phyloP scores from a whole-genome alignment of 2,888 invertebrate species.

The Busseola fusca region DNA sequence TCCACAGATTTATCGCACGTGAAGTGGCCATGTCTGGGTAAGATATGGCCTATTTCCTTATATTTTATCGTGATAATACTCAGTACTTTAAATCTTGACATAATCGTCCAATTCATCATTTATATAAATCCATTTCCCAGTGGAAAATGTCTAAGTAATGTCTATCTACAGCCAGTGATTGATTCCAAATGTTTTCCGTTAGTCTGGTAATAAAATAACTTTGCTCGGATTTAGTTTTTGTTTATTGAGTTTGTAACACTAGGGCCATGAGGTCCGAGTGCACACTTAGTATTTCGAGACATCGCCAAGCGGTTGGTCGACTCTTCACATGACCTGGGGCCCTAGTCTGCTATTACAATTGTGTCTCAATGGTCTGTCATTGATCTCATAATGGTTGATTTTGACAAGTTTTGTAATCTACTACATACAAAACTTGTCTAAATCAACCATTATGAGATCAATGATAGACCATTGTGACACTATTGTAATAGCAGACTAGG shows the following conservation, averaged over 20 bases:
- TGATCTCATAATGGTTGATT: too few species aligned
- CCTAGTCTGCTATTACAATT: too few species aligned
- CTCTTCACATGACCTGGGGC: too few species aligned
- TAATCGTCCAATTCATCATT: slow-evolving; percentile 24
- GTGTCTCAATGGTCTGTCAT: too few species aligned
- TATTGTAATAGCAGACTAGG: too few species aligned
- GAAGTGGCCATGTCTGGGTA: background rate
- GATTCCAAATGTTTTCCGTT: slow-evolving; percentile 10
- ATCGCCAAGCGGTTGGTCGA: too few species aligned
- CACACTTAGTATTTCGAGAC: too few species aligned
- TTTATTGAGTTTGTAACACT: background rate
- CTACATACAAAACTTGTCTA: too few species aligned
- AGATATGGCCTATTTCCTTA: slow-evolving; percentile 13
- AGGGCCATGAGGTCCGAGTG: too few species aligned
- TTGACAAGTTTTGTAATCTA: too few species aligned
- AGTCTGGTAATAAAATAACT: background rate
- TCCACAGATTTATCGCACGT: slow-evolving; percentile 20
- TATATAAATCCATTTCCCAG: slow-evolving; percentile 16
- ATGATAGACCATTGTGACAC: too few species aligned
- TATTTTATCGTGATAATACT: slow-evolving; percentile 3
- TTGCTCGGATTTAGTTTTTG: background rate
- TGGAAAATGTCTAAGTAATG: background rate
- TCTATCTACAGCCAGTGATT: slow-evolving; percentile 7
- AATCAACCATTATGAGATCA: too few species aligned
- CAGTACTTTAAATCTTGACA: slow-evolving; percentile 16